Evolutionary conservation across 2,888 invertebrate genomes (phyloP).

Genomic region (Notodonta dromedarius): DNA sequence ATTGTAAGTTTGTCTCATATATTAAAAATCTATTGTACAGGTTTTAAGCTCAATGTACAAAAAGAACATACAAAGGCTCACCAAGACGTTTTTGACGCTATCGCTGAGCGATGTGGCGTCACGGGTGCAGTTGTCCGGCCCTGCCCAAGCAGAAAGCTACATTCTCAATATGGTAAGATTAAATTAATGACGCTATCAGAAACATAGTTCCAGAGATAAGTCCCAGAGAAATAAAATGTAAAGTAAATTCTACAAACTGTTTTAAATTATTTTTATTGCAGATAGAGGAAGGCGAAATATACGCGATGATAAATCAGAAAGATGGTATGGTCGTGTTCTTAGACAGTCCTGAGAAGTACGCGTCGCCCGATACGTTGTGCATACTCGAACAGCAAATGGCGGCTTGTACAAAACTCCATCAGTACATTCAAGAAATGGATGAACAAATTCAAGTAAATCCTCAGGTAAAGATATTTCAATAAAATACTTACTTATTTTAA

Average conservation of each 20-base stretch:
- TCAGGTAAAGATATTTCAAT: conserved; percentile 76
- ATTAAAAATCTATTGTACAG: conserved; percentile 61
- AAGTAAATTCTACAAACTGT: not conserved
- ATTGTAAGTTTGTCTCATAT: too few species aligned
- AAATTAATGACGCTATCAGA: too few species aligned
- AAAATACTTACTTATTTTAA: too few species aligned
- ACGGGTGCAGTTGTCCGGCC: conserved; percentile 93
- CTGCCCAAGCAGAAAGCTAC: conserved; percentile 95
- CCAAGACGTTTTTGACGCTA: conserved; percentile 96
- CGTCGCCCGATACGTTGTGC: conserved; percentile 94
- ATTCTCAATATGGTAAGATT: conserved; percentile 95
- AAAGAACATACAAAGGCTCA: conserved; percentile 97
- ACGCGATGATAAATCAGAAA: conserved; percentile 98
- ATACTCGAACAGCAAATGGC: conserved; percentile 94
- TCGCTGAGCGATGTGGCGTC: conserved; percentile 95
- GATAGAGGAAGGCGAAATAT: conserved; percentile 99
- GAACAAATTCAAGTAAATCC: conserved; percentile 97
- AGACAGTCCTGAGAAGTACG: conserved; percentile 97
- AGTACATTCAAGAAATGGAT: conserved; percentile 96
- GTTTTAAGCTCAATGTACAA: conserved; percentile 95
- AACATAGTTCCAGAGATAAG: too few species aligned
- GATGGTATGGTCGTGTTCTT: conserved; percentile 99
- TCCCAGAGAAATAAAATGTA: not conserved
- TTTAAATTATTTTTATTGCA: conserved; percentile 52
- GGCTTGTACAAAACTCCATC: conserved; percentile 94